A percentile compares a stretch with the other conserved stretches of the same genome.
phyloP scores from a whole-genome alignment of 2,113 vertebrate species.

The Plestiodon gilberti region DNA sequence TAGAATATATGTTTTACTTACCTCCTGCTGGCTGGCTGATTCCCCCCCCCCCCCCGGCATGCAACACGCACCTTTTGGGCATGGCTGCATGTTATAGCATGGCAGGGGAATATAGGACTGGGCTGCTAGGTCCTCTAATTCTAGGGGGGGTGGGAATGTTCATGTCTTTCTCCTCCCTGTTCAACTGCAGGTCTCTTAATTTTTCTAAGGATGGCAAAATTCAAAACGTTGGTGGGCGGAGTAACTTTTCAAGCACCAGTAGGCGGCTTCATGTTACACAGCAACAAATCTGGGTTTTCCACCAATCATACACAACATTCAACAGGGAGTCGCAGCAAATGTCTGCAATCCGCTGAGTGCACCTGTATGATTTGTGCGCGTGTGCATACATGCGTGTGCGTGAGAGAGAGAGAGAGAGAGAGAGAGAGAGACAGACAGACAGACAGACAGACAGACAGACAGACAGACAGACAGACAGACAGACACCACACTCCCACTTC shows the following conservation, averaged over 20 bases:
- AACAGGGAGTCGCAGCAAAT: neutral
- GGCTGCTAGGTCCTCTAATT: neutral
- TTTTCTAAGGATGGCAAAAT: neutral
- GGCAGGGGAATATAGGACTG: neutral
- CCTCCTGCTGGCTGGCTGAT: no score
- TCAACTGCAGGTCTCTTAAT: neutral
- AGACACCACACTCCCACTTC: neutral
- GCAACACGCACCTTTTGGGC: no score
- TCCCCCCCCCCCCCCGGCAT: neutral
- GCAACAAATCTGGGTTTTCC: neutral
- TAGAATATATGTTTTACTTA: no score
- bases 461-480: no score
- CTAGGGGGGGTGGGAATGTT: neutral
- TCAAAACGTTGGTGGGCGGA: neutral
- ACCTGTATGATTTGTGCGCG: neutral
- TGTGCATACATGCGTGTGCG: neutral
- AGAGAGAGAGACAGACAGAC: no score
- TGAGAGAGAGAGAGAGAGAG: no score
- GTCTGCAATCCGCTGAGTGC: no score
- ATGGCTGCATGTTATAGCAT: no score
- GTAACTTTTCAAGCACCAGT: no score
- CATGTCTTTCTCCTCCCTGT: neutral
- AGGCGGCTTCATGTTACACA: neutral
- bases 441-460: no score
- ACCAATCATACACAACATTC: neutral